Evolutionary conservation across 2,888 invertebrate genomes (phyloP).

Genomic region (Thecocarcelia acutangulata): DNA sequence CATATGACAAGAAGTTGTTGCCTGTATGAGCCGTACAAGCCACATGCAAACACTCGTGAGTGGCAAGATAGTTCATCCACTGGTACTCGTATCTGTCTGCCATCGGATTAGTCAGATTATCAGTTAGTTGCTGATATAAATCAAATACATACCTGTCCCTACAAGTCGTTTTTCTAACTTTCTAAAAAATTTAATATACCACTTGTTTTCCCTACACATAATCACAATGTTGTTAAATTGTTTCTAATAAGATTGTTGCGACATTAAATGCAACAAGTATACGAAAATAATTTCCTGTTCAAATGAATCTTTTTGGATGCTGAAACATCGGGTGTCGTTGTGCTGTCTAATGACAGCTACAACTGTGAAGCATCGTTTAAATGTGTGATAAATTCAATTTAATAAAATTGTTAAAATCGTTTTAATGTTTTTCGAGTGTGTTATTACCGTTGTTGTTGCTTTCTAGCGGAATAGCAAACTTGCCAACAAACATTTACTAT

Average conservation of each 20-base stretch:
- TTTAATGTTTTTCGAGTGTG: constrained; percentile 42
- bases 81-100: too few relatives aligned
- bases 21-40: too few relatives aligned
- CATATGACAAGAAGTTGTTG: too few relatives aligned
- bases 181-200: constrained; percentile 1
- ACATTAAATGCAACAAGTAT: constrained; percentile 65
- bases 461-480: constrained; percentile 3
- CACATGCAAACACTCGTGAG: too few relatives aligned
- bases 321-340: background rate
- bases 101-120: too few relatives aligned
- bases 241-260: constrained; percentile 57
- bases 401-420: constrained; percentile 80
- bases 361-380: constrained; percentile 74
- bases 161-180: too few relatives aligned
- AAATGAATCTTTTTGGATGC: constrained; percentile 52
- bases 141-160: too few relatives aligned
- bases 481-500: background rate
- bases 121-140: too few relatives aligned
- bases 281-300: constrained; percentile 54
- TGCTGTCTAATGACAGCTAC: constrained; percentile 49
- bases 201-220: constrained; percentile 3
- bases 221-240: constrained; percentile 47
- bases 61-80: too few relatives aligned
- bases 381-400: constrained; percentile 81
- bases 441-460: background rate